phyloP scores from a whole-genome alignment of 2,888 invertebrate genomes.

The Elmis aenea region DNA sequence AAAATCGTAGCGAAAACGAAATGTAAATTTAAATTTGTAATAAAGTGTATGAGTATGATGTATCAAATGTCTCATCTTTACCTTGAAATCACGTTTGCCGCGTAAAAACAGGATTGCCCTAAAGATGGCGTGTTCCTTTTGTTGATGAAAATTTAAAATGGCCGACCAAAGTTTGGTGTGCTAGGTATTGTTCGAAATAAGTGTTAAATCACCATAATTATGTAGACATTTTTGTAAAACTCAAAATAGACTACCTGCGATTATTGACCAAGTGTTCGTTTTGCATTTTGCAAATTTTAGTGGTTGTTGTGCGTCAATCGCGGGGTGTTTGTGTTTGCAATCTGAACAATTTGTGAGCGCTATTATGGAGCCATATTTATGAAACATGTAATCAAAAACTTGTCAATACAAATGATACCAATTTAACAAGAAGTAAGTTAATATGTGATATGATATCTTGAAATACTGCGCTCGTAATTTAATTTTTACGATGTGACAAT shows the following conservation, averaged over 20 bases:
- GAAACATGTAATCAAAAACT: slow-evolving; percentile 39
- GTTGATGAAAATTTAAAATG: slow-evolving; percentile 62
- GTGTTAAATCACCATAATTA: slow-evolving; percentile 27
- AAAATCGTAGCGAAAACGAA: too few species aligned
- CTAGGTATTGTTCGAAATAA: slow-evolving; percentile 48
- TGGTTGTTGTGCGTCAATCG: slow-evolving; percentile 8
- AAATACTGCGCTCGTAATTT: neutral
- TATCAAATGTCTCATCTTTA: too few species aligned
- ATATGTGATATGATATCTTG: neutral
- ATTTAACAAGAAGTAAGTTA: slow-evolving; percentile 41
- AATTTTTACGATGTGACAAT: neutral
- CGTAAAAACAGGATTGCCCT: neutral
- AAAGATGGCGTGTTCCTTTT: slow-evolving; percentile 62
- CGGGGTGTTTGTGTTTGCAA: slow-evolving; percentile 22
- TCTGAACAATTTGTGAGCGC: slow-evolving; percentile 24
- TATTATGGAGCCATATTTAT: slow-evolving; percentile 64
- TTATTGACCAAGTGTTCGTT: too few species aligned
- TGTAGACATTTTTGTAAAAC: too few species aligned
- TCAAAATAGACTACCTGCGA: too few species aligned
- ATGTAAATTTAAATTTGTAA: too few species aligned
- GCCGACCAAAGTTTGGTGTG: slow-evolving; percentile 65
- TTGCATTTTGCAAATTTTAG: too few species aligned
- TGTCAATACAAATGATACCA: slow-evolving; percentile 30
- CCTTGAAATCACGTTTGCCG: neutral
- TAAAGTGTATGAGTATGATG: too few species aligned